Conservation (phyloP, 2,113 vertebrate genomes). For the Balaeniceps rex region DNA sequence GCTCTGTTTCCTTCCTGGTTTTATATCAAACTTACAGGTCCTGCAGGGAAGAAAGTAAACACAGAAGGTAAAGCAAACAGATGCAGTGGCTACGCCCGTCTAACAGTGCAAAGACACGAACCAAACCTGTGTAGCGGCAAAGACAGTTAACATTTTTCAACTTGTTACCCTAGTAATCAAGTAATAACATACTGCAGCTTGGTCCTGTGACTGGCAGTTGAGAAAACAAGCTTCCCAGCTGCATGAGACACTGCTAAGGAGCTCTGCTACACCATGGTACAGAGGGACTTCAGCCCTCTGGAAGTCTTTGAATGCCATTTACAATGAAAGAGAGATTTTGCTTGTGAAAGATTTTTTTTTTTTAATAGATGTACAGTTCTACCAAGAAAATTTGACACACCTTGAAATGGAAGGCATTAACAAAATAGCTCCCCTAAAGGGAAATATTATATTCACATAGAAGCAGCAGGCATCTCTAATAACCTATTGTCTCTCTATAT, state of each 20-base stretch:
- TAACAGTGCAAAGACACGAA: background rate
- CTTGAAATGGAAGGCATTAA: background rate
- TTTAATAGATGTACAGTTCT: background rate
- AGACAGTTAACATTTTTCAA: background rate
- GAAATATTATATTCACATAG: background rate
- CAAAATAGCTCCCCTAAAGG: background rate
- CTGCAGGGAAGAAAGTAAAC: background rate
- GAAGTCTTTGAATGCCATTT: background rate
- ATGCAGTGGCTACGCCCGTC: background rate
- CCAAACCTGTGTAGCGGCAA: background rate
- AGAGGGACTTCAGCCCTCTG: background rate
- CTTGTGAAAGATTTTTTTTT: background rate
- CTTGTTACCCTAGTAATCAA: background rate
- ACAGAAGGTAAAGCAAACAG: constrained; percentile 4
- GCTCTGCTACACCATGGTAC: background rate
- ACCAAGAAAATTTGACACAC: background rate
- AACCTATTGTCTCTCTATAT: background rate
- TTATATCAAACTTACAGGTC: background rate
- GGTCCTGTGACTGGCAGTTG: background rate
- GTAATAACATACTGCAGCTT: background rate
- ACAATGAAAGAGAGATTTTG: background rate
- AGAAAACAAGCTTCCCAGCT: background rate
- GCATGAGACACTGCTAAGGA: background rate
- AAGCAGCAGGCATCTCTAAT: background rate
- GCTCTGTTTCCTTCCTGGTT: background rate